These are phyloP conservation scores for Steinernema scapterisci DNA, from an alignment of 2,888 invertebrate species.

Conservation along the genomic window DNA sequence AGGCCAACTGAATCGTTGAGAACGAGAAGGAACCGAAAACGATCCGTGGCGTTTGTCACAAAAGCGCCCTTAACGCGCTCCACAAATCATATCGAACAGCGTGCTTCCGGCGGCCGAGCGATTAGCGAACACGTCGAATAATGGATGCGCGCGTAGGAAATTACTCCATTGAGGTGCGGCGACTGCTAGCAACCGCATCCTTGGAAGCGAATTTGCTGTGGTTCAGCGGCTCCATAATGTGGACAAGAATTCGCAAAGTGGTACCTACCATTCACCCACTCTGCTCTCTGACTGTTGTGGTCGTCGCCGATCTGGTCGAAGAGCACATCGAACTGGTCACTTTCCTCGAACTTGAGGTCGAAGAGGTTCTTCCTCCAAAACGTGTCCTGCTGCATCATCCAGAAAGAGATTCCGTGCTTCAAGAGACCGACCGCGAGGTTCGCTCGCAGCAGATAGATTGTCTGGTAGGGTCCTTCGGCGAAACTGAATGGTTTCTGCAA, in stretches of 20 bases:
- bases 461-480: conserved; percentile 66
- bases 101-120: conserved; percentile 6
- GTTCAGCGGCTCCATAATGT: neutral
- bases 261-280: conserved; percentile 66
- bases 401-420: conserved; percentile 62
- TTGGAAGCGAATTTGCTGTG: neutral
- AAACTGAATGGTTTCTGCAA: conserved; percentile 66
- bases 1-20: neutral
- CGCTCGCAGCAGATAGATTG: conserved; percentile 63
- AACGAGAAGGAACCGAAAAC: conserved; percentile 3
- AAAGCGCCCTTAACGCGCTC: neutral
- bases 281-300: conserved; percentile 57
- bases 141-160: conserved; percentile 7
- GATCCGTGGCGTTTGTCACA: neutral
- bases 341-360: conserved; percentile 61
- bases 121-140: conserved; percentile 30
- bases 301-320: conserved; percentile 65
- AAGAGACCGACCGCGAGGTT: conserved; percentile 62
- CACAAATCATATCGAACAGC: neutral
- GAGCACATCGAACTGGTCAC: conserved; percentile 59
- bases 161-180: neutral
- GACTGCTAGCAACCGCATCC: conserved; percentile 6
- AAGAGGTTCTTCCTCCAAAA: conserved; percentile 60
- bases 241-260: neutral
- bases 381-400: conserved; percentile 66